phyloP scores from a whole-genome alignment of 2,797 vertebrate genomes.

The Rallus crepitans region DNA sequence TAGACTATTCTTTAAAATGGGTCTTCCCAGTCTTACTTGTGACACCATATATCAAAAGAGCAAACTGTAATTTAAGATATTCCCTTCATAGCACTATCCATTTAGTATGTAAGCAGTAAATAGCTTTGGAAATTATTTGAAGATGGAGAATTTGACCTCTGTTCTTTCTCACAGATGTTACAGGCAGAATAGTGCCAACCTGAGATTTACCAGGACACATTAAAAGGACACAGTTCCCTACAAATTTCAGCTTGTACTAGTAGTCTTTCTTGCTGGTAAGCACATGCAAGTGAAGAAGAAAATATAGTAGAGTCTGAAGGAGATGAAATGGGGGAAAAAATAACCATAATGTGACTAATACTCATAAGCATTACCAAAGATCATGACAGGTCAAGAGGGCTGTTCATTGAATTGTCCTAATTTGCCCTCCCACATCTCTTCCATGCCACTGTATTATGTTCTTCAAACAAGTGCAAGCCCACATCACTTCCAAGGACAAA shows the following conservation, averaged over 20 bases:
- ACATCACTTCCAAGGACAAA: neutral
- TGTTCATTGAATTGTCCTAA: neutral
- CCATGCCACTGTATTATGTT: neutral
- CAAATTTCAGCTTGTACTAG: neutral
- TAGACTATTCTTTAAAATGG: neutral
- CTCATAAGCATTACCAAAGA: neutral
- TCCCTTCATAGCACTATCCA: neutral
- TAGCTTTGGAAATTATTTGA: neutral
- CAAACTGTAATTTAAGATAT: neutral
- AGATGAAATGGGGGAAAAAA: neutral
- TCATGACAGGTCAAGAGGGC: neutral
- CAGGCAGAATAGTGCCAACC: neutral
- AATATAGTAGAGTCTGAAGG: neutral
- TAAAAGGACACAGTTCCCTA: neutral
- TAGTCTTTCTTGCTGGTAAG: neutral
- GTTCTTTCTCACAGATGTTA: neutral
- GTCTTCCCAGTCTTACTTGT: neutral
- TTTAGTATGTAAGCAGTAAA: neutral
- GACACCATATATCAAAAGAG: neutral
- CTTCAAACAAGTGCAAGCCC: neutral
- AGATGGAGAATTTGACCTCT: neutral
- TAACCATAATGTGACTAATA: neutral
- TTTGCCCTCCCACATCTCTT: neutral
- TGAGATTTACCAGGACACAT: neutral
- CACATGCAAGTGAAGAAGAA: neutral